Conservation (phyloP, 2,797 vertebrate species). For the Agapornis canus region DNA sequence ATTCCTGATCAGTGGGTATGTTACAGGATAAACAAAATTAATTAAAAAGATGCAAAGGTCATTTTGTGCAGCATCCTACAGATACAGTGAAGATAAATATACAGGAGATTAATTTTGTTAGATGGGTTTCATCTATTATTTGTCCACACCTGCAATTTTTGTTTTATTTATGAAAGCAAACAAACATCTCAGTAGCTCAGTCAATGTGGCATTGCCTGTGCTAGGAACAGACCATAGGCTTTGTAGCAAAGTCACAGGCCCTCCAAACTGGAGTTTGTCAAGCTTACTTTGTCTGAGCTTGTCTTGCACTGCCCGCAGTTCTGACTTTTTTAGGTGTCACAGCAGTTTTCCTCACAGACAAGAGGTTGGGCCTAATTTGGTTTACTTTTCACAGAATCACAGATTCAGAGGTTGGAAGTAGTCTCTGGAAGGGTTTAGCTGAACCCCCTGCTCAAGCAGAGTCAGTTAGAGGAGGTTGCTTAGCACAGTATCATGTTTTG, state of each 20-base stretch:
- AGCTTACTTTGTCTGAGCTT: neutral
- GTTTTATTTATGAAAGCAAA: neutral
- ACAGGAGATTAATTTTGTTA: neutral
- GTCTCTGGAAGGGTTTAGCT: neutral
- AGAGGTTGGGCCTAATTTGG: neutral
- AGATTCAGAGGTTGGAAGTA: neutral
- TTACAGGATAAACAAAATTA: neutral
- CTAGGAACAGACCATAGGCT: neutral
- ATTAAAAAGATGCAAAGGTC: neutral
- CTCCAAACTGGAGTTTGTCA: neutral
- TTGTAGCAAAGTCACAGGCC: neutral
- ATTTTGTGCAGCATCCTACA: neutral
- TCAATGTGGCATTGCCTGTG: neutral
- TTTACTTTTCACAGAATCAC: neutral
- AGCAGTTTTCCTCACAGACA: neutral
- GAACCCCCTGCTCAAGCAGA: neutral
- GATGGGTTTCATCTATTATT: neutral
- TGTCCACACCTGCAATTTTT: neutral
- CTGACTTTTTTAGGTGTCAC: neutral
- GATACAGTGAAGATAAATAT: neutral
- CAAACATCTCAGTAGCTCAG: neutral
- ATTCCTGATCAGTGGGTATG: neutral
- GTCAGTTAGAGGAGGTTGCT: neutral
- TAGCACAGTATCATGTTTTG: neutral
- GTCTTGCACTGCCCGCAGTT: neutral